These are phyloP conservation scores for Phaethon lepturus DNA, from an alignment of 2,113 vertebrate genomes.

Conservation along the genomic window DNA sequence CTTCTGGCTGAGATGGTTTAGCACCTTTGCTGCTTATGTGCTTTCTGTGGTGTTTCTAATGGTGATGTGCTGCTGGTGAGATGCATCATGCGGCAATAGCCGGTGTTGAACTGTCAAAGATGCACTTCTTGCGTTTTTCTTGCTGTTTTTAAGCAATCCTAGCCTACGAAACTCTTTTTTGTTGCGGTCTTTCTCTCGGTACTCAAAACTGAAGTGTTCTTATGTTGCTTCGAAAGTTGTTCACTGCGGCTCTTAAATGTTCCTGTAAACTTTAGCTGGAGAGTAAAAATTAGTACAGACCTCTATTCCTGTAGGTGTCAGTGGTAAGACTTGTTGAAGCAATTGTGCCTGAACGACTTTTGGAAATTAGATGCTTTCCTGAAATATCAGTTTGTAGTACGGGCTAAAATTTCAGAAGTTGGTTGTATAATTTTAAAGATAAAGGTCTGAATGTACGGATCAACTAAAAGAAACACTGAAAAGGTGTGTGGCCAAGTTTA, in stretches of 20 bases:
- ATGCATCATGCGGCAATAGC: not conserved
- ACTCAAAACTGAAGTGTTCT: not conserved
- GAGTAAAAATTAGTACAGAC: not conserved
- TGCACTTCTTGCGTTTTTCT: not conserved
- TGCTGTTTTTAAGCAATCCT: not conserved
- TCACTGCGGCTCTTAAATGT: not conserved
- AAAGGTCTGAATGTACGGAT: not conserved
- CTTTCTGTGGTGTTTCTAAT: not conserved
- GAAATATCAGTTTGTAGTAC: not conserved
- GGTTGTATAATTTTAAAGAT: not conserved
- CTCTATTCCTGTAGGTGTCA: not conserved
- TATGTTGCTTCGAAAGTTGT: not conserved
- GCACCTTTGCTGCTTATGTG: not conserved
- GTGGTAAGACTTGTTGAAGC: not conserved
- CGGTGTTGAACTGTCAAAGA: not conserved
- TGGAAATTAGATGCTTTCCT: not conserved
- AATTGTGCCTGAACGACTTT: not conserved
- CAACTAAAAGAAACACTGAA: not conserved
- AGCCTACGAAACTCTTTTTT: not conserved
- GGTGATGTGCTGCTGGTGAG: not conserved
- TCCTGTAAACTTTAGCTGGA: not conserved
- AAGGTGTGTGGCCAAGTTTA: not conserved
- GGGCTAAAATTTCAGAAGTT: not conserved
- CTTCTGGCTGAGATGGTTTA: not conserved
- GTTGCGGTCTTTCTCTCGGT: not conserved